A percentile compares a stretch with the other conserved stretches of the same genome.
phyloP scores from a whole-genome alignment of 37 sponge, comb jelly and placozoan species.

The Lycopodina hypogea region DNA sequence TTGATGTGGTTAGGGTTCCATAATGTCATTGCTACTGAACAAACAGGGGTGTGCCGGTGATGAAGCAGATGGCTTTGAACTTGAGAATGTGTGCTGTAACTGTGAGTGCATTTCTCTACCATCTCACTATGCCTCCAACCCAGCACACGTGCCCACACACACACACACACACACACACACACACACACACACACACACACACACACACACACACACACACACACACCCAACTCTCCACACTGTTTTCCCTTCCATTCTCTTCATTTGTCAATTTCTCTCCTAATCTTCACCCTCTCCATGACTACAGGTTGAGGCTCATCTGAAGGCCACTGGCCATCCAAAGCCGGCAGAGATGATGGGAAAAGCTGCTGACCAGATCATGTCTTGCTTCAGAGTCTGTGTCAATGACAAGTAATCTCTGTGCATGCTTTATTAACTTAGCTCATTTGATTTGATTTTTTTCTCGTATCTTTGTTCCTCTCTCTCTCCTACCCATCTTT shows the following conservation, averaged over 20 bases:
- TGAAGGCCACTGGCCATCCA: conserved; percentile 10
- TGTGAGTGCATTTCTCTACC: conserved; percentile 11
- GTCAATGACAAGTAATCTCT: conserved; percentile 80
- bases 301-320: conserved; percentile 43
- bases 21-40: not conserved
- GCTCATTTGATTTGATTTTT: not conserved
- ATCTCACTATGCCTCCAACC: no score
- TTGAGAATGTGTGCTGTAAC: conserved; percentile 57
- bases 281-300: not conserved
- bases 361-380: conserved; percentile 88
- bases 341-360: conserved; percentile 75
- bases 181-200: no score
- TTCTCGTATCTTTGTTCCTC: not conserved
- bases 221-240: no score
- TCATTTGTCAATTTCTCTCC: not conserved
- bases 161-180: no score
- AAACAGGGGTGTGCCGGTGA: conserved; percentile 63
- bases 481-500: conserved; percentile 3
- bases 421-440: no score
- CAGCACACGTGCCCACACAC: no score
- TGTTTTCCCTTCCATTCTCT: not conserved
- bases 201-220: no score
- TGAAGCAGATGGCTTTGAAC: conserved; percentile 46
- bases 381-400: conserved; percentile 90
- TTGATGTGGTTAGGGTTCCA: not conserved